Evolutionary conservation across 2,888 invertebrate species (phyloP).

Genomic region (Plebejus melissa): DNA sequence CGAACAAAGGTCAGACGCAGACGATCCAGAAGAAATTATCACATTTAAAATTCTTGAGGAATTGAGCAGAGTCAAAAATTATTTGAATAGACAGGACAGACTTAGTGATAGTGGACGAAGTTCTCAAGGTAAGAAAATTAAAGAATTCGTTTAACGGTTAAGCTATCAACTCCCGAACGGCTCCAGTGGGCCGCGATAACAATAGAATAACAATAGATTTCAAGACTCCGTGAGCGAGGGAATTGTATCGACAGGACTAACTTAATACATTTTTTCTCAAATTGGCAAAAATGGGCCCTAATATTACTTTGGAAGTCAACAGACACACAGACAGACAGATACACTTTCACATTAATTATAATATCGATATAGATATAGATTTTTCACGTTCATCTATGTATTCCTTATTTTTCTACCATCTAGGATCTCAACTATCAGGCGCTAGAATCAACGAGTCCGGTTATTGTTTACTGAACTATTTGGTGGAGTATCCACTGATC

Average conservation of each 20-base stretch:
- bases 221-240: no score
- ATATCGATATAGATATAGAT: not conserved
- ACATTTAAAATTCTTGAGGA: slow-evolving; percentile 25
- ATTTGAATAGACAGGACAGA: not conserved
- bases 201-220: no score
- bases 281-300: no score
- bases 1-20: slow-evolving; percentile 4
- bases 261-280: not conserved
- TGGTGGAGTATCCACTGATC: not conserved
- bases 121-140: slow-evolving; percentile 16
- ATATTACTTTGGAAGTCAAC: no score
- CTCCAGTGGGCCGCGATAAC: no score
- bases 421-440: slow-evolving; percentile 13
- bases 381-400: not conserved
- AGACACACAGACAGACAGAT: no score
- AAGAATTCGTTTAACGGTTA: not conserved
- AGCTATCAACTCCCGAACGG: no score
- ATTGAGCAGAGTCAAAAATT: slow-evolving; percentile 16
- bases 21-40: not conserved
- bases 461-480: slow-evolving; percentile 8
- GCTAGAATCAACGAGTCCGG: slow-evolving; percentile 17
- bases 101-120: slow-evolving; percentile 16
- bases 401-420: not conserved
- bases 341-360: no score
- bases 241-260: not conserved